phyloP scores from a whole-genome alignment of 2,888 invertebrate genomes.

The Muschampia plurimacula region DNA sequence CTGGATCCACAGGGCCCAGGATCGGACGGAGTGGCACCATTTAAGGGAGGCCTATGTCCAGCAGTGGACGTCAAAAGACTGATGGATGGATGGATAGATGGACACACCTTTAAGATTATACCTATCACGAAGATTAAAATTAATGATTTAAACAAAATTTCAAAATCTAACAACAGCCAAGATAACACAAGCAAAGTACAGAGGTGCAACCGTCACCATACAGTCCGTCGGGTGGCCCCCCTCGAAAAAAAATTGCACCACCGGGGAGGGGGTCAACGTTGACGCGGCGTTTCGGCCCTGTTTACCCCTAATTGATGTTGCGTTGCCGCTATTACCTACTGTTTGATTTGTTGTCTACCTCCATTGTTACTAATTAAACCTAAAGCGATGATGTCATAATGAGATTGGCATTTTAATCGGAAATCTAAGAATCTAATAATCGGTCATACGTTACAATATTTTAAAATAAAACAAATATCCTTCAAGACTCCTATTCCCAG shows the following conservation, averaged over 20 bases:
- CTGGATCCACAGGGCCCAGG: too few relatives aligned
- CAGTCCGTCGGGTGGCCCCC: constrained; percentile 67
- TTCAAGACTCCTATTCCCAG: background rate
- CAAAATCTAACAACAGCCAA: constrained; percentile 51
- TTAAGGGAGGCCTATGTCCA: too few relatives aligned
- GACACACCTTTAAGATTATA: too few relatives aligned
- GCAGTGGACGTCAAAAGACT: too few relatives aligned
- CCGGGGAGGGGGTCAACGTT: constrained; percentile 68
- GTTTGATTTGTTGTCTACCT: constrained; percentile 51
- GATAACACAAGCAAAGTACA: constrained; percentile 48
- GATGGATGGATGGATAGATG: too few relatives aligned
- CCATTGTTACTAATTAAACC: constrained; percentile 21
- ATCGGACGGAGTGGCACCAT: too few relatives aligned
- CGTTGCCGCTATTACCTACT: constrained; percentile 55
- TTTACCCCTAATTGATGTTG: constrained; percentile 74
- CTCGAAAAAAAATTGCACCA: constrained; percentile 74
- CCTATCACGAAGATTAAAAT: too few relatives aligned
- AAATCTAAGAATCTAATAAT: too few relatives aligned
- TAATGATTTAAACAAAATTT: background rate
- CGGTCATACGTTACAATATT: too few relatives aligned
- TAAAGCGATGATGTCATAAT: background rate
- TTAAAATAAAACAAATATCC: too few relatives aligned
- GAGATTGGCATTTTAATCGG: background rate
- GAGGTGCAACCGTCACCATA: constrained; percentile 82
- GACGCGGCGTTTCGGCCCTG: constrained; percentile 67